Base-by-base conservation (phyloP, 2,888 invertebrate genomes). In the Amblyjoppa fuscipennis region DNA sequence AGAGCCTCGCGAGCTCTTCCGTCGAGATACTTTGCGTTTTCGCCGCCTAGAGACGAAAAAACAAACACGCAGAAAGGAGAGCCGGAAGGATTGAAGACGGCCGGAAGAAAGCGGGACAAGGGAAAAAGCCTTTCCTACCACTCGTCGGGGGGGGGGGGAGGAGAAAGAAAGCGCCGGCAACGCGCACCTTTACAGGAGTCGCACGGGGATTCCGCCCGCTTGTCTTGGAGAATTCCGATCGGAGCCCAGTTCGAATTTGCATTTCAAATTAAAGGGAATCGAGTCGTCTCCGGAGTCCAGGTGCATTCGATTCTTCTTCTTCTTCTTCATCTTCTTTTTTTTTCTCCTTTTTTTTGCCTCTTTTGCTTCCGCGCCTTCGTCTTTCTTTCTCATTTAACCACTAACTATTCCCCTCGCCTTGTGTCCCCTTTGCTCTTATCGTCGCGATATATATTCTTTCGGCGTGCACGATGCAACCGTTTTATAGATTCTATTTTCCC, bases 251-350 rank as follows among this genome's bases (percentile, higher is more conserved):
- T 78, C 61, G 73, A 87, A 81, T 85, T 86, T 81, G 80, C 83
- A 87, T 87, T 87, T 86, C 81, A 87, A 86, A 87, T 86, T 86
- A 85, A 87, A 87, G 83, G 76, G 83, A 78, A 83, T 77, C 77
- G 77, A 83, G 74, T 85, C 86, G 79, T 82, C 82, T 82, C 75
- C 41, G 70, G 75, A 75, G 75, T 76, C 82, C 82, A 76, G 49
- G 64, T 71, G 70, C 71, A 70, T 53, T 79, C 61, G 20, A 13
- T 45, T 71, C 45, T 53, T 73, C 64, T 53, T 71, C 38, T 13
- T 13, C 31, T 68, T 6, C 34, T 34, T 49, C 61, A 11, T 20
- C 61, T 31, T 78, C 45, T 20, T 80, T 38, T 66, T 66, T 53
- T 53, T 53, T 41, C 38, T 68, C 45, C 6, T 7, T n/a, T 7